Percentiles rank a stretch among this genome's conserved stretches.
phyloP scores from a whole-genome alignment of 2,113 vertebrate genomes.

The Rhynchomys soricoides region DNA sequence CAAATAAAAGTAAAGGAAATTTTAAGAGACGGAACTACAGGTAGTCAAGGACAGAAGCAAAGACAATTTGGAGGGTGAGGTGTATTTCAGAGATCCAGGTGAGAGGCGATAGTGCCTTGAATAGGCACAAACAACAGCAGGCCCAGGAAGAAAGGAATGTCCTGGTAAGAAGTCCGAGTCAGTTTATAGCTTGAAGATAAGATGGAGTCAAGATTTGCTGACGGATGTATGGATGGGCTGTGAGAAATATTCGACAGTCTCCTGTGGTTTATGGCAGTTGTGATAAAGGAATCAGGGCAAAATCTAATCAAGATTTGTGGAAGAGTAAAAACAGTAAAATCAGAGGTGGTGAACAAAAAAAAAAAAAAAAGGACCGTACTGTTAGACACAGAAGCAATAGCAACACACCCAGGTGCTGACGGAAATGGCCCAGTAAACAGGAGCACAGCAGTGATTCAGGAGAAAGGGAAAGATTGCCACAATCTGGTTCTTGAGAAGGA shows the following conservation, averaged over 20 bases:
- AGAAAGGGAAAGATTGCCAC: not conserved
- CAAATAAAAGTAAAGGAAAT: not conserved
- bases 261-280: not conserved
- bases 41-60: not conserved
- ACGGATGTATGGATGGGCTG: not conserved
- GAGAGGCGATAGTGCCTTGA: not conserved
- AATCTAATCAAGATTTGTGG: not conserved
- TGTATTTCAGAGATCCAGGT: not conserved
- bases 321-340: not conserved
- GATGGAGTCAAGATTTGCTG: not conserved
- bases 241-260: not conserved
- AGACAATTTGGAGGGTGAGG: not conserved
- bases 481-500: not conserved
- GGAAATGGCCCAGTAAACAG: not conserved
- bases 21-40: not conserved
- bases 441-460: not conserved
- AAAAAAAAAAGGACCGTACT: not conserved
- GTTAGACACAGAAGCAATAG: not conserved
- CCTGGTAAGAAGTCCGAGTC: not conserved
- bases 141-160: not conserved
- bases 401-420: not conserved
- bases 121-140: not conserved
- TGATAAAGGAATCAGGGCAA: not conserved
- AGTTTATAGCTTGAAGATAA: slow-evolving; percentile 30
- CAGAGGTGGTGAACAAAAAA: not conserved